These are phyloP conservation scores for Meriones psammophilus DNA, from an alignment of 2,797 vertebrate species.

Conservation along the genomic window DNA sequence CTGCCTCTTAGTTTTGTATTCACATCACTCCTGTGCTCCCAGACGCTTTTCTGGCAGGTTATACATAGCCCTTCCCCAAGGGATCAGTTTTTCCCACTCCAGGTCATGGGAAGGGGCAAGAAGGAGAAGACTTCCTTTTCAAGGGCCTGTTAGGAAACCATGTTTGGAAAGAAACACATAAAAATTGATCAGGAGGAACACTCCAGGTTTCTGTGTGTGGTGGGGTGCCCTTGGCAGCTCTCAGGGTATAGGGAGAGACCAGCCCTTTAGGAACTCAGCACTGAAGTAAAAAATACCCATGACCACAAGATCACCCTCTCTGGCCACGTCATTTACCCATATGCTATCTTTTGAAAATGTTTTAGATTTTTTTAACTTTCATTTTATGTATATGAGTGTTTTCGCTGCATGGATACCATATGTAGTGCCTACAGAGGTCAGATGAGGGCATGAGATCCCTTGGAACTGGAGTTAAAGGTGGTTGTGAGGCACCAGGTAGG, in stretches of 20 bases:
- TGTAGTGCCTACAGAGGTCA: neutral
- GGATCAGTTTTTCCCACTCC: slow-evolving; percentile 43
- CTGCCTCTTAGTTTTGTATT: neutral
- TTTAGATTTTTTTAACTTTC: neutral
- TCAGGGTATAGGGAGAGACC: neutral
- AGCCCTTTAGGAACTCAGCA: neutral
- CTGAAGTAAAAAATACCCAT: neutral
- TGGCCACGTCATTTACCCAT: neutral
- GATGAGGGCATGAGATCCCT: neutral
- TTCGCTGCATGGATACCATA: neutral
- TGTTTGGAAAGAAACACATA: slow-evolving; percentile 28
- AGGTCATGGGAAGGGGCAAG: slow-evolving; percentile 74
- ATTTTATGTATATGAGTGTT: neutral
- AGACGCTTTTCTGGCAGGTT: slow-evolving; percentile 52
- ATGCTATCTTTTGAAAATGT: neutral
- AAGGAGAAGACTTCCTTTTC: slow-evolving; percentile 56
- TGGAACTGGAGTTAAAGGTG: neutral
- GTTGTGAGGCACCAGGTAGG: neutral
- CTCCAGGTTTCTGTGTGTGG: neutral
- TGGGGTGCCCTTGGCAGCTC: neutral
- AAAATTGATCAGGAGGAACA: slow-evolving; percentile 7
- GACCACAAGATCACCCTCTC: neutral
- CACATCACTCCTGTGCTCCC: neutral
- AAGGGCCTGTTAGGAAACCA: slow-evolving; percentile 47
- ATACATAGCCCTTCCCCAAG: slow-evolving; percentile 63